phyloP scores from a whole-genome alignment of 2,797 vertebrate species.

The Gorsachius magnificus region DNA sequence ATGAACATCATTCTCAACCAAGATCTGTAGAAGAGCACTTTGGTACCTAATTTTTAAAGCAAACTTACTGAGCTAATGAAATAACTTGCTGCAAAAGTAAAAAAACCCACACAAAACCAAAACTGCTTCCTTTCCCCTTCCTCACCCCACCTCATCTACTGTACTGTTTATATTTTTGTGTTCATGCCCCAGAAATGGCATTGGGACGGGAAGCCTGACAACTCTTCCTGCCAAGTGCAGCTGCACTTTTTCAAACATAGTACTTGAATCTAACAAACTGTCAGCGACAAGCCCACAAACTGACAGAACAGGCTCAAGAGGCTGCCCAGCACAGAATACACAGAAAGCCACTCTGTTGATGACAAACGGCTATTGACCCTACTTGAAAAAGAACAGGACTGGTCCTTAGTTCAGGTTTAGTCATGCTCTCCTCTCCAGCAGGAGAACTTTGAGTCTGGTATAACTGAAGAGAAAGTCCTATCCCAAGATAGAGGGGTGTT shows the following conservation, averaged over 20 bases:
- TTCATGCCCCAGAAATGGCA: conserved; percentile 16
- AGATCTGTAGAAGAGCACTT: neutral
- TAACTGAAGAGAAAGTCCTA: neutral
- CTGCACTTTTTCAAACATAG: conserved; percentile 18
- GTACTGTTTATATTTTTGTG: neutral
- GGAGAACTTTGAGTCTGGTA: neutral
- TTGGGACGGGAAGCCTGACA: conserved; percentile 21
- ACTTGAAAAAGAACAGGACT: neutral
- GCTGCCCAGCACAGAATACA: neutral
- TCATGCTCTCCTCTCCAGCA: neutral
- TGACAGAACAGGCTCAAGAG: neutral
- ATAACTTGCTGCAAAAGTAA: neutral
- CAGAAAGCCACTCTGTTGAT: neutral
- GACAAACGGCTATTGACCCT: conserved; percentile 12
- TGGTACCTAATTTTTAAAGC: neutral
- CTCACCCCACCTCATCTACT: neutral
- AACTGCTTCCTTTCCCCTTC: neutral
- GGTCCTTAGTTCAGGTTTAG: neutral
- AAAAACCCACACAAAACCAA: too few species aligned
- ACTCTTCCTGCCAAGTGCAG: conserved; percentile 11
- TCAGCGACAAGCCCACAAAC: neutral
- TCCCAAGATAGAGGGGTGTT: accelerated
- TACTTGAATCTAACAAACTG: conserved; percentile 7
- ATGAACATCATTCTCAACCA: neutral
- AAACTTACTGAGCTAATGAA: neutral